Percentiles rank a stretch among this genome's conserved stretches.
Evolutionary conservation across 2,888 invertebrate species (phyloP).

Genomic region (Tridacna crocea): DNA sequence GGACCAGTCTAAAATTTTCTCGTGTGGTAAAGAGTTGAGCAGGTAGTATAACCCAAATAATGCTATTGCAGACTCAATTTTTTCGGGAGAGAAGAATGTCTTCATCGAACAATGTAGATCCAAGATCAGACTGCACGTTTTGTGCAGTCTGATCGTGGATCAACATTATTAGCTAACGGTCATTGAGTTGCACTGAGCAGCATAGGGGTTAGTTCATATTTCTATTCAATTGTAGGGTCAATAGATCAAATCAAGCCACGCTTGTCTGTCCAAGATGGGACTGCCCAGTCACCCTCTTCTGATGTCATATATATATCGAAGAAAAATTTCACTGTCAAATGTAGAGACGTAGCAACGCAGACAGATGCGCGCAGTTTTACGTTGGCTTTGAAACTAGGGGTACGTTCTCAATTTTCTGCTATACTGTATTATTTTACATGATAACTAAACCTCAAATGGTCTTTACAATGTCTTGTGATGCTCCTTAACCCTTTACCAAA

Average conservation of each 20-base stretch:
- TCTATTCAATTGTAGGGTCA: conserved; percentile 30
- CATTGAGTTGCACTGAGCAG: too few species aligned
- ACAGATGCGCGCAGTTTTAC: conserved; percentile 60
- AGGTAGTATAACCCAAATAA: too few species aligned
- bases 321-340: conserved; percentile 34
- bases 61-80: too few species aligned
- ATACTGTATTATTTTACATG: background rate
- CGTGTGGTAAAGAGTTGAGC: too few species aligned
- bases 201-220: too few species aligned
- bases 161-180: too few species aligned
- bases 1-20: too few species aligned
- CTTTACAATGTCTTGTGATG: background rate
- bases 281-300: background rate
- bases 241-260: conserved; percentile 52
- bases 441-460: background rate
- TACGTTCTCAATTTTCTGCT: background rate
- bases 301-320: conserved; percentile 45
- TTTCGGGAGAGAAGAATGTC: too few species aligned
- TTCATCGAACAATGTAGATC: too few species aligned
- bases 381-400: conserved; percentile 58
- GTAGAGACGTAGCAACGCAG: conserved; percentile 47
- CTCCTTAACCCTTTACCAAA: background rate
- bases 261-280: conserved; percentile 30
- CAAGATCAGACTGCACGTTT: too few species aligned
- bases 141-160: too few species aligned